A percentile compares a stretch with the other conserved stretches of the same genome.
Evolutionary conservation across 1,140 invertebrate species (phyloP).

Genomic region (Phthorimaea operculella): DNA sequence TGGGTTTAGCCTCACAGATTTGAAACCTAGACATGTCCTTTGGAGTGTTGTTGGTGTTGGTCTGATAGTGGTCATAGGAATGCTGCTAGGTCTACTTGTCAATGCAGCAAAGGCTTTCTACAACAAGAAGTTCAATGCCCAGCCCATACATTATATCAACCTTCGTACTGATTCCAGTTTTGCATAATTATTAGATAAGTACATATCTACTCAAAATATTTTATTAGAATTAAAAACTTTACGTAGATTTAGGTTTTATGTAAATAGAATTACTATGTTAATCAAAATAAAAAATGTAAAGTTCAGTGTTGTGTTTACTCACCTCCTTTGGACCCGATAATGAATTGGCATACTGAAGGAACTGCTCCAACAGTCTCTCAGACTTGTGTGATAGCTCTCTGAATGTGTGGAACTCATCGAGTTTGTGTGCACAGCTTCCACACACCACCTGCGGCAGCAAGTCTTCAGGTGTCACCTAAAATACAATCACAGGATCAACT

Average conservation of each 20-base stretch:
- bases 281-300: not conserved
- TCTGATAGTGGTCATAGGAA: constrained; percentile 42
- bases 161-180: constrained; percentile 44
- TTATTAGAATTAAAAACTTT: too few species aligned
- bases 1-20: constrained; percentile 37
- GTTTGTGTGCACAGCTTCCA: constrained; percentile 68
- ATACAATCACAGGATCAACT: constrained; percentile 24
- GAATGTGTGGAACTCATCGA: constrained; percentile 70
- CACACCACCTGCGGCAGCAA: constrained; percentile 70
- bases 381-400: constrained; percentile 69
- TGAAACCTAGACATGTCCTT: constrained; percentile 52
- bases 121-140: constrained; percentile 37
- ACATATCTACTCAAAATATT: too few species aligned
- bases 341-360: constrained; percentile 68
- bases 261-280: not conserved
- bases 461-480: constrained; percentile 69
- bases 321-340: constrained; percentile 68
- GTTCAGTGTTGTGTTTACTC: constrained; percentile 26
- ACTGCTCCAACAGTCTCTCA: constrained; percentile 70
- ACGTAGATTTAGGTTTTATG: not conserved
- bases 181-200: constrained; percentile 19
- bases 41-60: constrained; percentile 58
- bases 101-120: constrained; percentile 45
- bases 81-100: constrained; percentile 45
- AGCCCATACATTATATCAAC: constrained; percentile 52